phyloP scores from a whole-genome alignment of 2,797 vertebrate species.

The Hafferia zeledoni region DNA sequence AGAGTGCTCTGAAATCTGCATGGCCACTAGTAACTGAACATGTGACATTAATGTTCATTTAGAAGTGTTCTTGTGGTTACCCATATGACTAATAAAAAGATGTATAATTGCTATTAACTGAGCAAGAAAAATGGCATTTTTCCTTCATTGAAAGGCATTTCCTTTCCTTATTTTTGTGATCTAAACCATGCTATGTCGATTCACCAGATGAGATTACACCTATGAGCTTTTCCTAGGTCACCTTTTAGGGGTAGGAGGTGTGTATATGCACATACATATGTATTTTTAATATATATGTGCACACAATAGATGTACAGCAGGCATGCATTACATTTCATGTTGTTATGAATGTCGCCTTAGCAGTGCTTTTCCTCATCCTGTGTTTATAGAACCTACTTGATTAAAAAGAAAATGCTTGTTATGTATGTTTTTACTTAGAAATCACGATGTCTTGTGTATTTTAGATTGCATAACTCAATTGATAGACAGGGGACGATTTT shows the following conservation, averaged over 20 bases:
- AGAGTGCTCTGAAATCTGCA: not conserved
- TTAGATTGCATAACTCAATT: not conserved
- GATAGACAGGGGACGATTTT: not conserved
- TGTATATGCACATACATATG: not conserved
- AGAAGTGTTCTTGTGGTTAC: not conserved
- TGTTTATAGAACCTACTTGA: not conserved
- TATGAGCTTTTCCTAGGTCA: not conserved
- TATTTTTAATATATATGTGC: not conserved
- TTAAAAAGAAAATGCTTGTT: not conserved
- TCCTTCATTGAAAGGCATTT: not conserved
- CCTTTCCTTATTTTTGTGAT: not conserved
- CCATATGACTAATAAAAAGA: not conserved
- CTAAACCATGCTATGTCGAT: not conserved
- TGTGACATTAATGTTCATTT: rapidly evolving
- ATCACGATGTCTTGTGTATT: not conserved
- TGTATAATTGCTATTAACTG: not conserved
- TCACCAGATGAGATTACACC: not conserved
- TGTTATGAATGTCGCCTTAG: not conserved
- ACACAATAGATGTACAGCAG: not conserved
- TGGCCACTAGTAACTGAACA: not conserved
- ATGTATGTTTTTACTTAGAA: not conserved
- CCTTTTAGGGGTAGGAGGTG: not conserved
- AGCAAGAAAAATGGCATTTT: not conserved
- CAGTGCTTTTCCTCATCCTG: not conserved
- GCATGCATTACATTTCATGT: not conserved